Conservation (phyloP, 2,797 vertebrate genomes). For the Apodemus agrarius region DNA sequence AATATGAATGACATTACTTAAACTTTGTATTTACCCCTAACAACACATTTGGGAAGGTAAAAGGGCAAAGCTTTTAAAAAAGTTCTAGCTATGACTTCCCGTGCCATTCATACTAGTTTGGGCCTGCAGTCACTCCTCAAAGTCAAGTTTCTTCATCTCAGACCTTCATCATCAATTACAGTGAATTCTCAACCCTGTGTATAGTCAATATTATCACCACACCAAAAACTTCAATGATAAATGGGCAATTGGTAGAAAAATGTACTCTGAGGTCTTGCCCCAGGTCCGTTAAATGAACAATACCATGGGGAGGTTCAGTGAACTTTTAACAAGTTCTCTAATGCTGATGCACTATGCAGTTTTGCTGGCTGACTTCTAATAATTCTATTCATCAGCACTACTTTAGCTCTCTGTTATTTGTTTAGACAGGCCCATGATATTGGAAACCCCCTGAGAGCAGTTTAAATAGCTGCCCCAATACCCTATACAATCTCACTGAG, state of each 20-base stretch:
- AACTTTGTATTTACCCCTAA: neutral
- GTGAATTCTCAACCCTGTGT: neutral
- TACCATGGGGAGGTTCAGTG: neutral
- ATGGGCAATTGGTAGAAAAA: conserved; percentile 1
- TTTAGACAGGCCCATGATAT: conserved; percentile 11
- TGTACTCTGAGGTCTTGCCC: neutral
- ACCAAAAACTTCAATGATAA: neutral
- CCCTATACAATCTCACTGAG: neutral
- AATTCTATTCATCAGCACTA: conserved; percentile 33
- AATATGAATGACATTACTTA: neutral
- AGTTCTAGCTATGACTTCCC: neutral
- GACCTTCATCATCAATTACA: neutral
- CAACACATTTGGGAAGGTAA: neutral
- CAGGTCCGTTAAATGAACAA: neutral
- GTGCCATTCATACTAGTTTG: neutral
- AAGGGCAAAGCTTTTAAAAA: conserved; percentile 18
- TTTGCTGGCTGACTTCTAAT: conserved; percentile 2
- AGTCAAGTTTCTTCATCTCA: neutral
- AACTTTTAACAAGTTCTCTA: conserved; percentile 39
- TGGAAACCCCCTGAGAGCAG: conserved; percentile 35
- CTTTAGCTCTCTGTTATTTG: conserved; percentile 20
- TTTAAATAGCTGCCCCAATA: neutral
- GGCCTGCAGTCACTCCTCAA: neutral
- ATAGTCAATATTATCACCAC: neutral
- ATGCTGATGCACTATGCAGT: neutral